A percentile compares a stretch with the other conserved stretches of the same genome.
These are phyloP conservation scores for Epinotia bilunana DNA, from an alignment of 2,888 invertebrate genomes.

Conservation along the genomic window DNA sequence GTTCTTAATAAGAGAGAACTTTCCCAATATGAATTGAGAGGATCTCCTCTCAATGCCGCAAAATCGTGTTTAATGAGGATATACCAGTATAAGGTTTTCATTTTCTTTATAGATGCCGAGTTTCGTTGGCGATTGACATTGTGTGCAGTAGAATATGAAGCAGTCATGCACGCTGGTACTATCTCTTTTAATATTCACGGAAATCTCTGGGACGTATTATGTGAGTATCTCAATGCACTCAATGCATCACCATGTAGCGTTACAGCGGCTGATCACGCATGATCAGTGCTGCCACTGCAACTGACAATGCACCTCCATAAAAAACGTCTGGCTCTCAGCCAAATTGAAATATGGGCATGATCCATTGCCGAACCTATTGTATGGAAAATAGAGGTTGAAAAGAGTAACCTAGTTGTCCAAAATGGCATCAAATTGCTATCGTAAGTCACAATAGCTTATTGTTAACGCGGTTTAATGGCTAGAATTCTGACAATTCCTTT, in stretches of 20 bases:
- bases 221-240: constrained; percentile 59
- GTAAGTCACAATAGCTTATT: constrained; percentile 61
- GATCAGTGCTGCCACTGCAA: constrained; percentile 52
- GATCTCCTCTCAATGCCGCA: not conserved
- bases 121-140: constrained; percentile 55
- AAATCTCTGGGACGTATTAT: constrained; percentile 59
- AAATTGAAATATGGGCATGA: constrained; percentile 74
- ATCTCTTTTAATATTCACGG: constrained; percentile 62
- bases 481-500: constrained; percentile 52
- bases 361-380: constrained; percentile 67
- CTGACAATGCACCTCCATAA: constrained; percentile 66
- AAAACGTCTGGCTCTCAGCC: constrained; percentile 68
- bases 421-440: constrained; percentile 64
- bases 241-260: constrained; percentile 39
- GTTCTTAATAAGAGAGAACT: not conserved
- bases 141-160: constrained; percentile 70
- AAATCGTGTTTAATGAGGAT: not conserved
- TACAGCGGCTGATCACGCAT: constrained; percentile 49
- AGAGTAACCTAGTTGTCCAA: constrained; percentile 73
- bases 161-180: constrained; percentile 64
- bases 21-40: no score
- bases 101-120: constrained; percentile 65
- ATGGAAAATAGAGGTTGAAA: constrained; percentile 63
- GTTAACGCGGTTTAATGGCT: constrained; percentile 55
- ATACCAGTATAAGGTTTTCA: constrained; percentile 33